These are phyloP conservation scores for Acrocera orbiculus DNA, from an alignment of 2,888 invertebrate genomes.

Conservation along the genomic window DNA sequence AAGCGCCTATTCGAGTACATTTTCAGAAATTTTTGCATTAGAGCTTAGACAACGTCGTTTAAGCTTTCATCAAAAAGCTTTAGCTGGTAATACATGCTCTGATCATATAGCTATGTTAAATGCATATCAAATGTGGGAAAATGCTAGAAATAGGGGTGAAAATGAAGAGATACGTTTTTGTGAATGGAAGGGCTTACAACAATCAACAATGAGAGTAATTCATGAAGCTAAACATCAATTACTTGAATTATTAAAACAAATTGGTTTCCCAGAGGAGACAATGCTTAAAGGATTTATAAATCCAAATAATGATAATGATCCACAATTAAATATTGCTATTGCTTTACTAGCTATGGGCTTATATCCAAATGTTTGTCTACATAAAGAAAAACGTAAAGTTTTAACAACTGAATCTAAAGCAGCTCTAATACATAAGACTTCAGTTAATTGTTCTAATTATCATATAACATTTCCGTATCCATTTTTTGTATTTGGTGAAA, in stretches of 20 bases:
- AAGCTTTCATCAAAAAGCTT: conserved; percentile 64
- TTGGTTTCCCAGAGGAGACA: conserved; percentile 83
- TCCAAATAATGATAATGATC: conserved; percentile 57
- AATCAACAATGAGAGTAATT: conserved; percentile 78
- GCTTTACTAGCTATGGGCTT: conserved; percentile 78
- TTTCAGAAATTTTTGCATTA: conserved; percentile 82
- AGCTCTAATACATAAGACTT: conserved; percentile 90
- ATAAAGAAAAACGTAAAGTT: conserved; percentile 90
- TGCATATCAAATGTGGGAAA: conserved; percentile 73
- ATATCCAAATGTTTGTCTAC: conserved; percentile 92
- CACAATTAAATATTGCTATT: conserved; percentile 63
- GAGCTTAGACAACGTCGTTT: conserved; percentile 59
- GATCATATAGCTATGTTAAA: conserved; percentile 93
- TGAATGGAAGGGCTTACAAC: conserved; percentile 75
- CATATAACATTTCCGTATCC: conserved; percentile 80
- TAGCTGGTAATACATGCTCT: conserved; percentile 73
- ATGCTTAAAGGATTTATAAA: conserved; percentile 58
- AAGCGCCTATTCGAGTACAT: conserved; percentile 89
- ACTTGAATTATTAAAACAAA: conserved; percentile 44
- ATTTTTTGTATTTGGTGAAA: conserved; percentile 95
- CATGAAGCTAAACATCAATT: conserved; percentile 74
- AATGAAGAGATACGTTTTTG: conserved; percentile 72
- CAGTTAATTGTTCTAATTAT: conserved; percentile 78
- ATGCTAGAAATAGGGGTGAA: conserved; percentile 47
- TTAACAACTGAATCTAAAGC: conserved; percentile 88